A percentile compares a stretch with the other conserved stretches of the same genome.
These are phyloP conservation scores for Cyclura pinguis DNA, from an alignment of 2,797 vertebrate species.

Conservation along the genomic window DNA sequence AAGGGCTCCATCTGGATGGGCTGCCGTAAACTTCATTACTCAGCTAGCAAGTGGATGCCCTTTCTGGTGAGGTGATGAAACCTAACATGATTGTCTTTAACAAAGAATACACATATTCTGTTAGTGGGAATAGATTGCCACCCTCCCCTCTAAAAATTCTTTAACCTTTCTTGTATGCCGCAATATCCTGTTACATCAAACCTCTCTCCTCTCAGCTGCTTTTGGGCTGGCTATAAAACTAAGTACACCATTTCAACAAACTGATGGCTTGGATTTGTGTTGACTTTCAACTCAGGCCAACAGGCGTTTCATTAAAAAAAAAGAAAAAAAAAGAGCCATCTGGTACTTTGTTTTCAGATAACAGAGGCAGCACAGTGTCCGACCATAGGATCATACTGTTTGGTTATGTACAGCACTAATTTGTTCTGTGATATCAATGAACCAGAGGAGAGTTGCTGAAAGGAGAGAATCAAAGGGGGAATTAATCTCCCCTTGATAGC, in stretches of 20 bases:
- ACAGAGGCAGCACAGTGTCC: slow-evolving; percentile 59
- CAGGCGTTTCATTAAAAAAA: slow-evolving; percentile 56
- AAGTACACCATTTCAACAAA: slow-evolving; percentile 44
- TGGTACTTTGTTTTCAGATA: slow-evolving; percentile 69
- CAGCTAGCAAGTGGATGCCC: neutral
- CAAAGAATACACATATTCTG: neutral
- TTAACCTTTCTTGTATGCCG: neutral
- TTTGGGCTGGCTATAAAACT: slow-evolving; percentile 1
- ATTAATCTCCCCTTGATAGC: slow-evolving; percentile 65
- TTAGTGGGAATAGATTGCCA: neutral
- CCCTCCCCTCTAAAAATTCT: neutral
- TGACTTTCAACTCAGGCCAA: slow-evolving; percentile 50
- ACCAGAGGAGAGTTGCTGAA: slow-evolving; percentile 71
- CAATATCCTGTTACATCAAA: slow-evolving; percentile 16
- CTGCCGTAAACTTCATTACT: neutral
- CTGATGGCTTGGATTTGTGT: slow-evolving; percentile 43
- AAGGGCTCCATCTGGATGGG: neutral
- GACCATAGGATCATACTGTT: slow-evolving; percentile 71
- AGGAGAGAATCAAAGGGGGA: slow-evolving; percentile 69
- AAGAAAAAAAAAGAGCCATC: slow-evolving; percentile 26
- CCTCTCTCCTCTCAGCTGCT: neutral
- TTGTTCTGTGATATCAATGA: slow-evolving; percentile 73
- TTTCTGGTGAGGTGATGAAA: neutral
- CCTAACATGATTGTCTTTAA: neutral
- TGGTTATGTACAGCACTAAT: slow-evolving; percentile 66